Conservation (phyloP, 2,113 vertebrate genomes). For the Phrynosoma platyrhinos region DNA sequence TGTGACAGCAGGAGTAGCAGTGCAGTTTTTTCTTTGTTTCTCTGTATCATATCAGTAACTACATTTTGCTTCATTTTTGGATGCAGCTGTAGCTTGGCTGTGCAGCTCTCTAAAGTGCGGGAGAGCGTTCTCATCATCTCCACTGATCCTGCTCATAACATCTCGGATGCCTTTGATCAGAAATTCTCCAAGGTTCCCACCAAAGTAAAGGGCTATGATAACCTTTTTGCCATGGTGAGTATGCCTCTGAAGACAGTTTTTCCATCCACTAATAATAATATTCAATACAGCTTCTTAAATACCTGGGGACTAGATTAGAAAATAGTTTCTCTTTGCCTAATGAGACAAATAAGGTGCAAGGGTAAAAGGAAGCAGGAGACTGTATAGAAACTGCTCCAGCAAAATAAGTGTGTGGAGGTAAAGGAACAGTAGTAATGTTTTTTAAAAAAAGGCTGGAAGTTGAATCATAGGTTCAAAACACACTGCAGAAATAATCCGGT, state of each 20-base stretch:
- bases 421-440: no score
- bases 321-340: not conserved
- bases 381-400: not conserved
- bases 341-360: not conserved
- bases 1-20: not conserved
- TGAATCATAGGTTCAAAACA: not conserved
- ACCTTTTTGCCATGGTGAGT: constrained; percentile 97
- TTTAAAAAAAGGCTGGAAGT: not conserved
- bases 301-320: not conserved
- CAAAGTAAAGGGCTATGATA: constrained; percentile 95
- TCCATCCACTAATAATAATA: not conserved
- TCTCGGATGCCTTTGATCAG: constrained; percentile 97
- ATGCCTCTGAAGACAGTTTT: not conserved
- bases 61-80: constrained; percentile 19
- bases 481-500: no score
- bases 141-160: constrained; percentile 96
- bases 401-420: not conserved
- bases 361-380: not conserved
- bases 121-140: constrained; percentile 98
- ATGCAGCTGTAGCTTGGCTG: constrained; percentile 91
- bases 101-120: constrained; percentile 91
- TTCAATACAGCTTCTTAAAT: not conserved
- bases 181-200: constrained; percentile 98
- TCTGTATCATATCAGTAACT: not conserved
- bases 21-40: not conserved